Evolutionary conservation across 2,888 invertebrate species (phyloP).

Genomic region (Dasypolia templi): DNA sequence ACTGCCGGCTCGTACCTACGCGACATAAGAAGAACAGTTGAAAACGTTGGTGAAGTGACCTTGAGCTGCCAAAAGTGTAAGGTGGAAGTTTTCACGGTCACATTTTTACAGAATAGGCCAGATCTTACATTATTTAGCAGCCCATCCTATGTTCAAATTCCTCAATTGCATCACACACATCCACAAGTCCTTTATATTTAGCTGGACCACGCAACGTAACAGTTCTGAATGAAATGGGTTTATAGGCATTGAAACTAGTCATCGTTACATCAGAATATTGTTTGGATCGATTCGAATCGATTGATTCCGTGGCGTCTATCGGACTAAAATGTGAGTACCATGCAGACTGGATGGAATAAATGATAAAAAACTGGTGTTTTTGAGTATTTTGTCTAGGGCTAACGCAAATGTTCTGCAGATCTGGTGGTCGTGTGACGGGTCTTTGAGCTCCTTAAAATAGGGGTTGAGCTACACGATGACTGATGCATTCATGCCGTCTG

Average conservation of each 20-base stretch:
- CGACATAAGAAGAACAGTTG: not conserved
- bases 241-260: conserved; percentile 15
- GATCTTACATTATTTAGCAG: not conserved
- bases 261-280: not conserved
- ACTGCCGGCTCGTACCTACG: not conserved
- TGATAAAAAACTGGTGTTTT: too few species aligned
- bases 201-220: conserved; percentile 1
- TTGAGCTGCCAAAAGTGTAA: too few species aligned
- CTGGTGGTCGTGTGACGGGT: too few species aligned
- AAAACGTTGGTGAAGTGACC: not conserved
- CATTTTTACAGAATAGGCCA: not conserved
- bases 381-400: too few species aligned
- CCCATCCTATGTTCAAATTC: not conserved
- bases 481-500: too few species aligned
- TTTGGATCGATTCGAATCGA: too few species aligned
- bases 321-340: too few species aligned
- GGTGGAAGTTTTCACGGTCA: not conserved
- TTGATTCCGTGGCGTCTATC: not conserved
- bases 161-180: not conserved
- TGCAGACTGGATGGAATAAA: too few species aligned
- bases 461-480: too few species aligned
- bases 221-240: conserved; percentile 8
- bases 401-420: too few species aligned
- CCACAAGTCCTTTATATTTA: conserved; percentile 14
- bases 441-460: too few species aligned